Evolutionary conservation across 1,140 invertebrate genomes (phyloP), one percentile per base, ranked within the genome.

Genomic region (Atopsyche davidsoni): DNA sequence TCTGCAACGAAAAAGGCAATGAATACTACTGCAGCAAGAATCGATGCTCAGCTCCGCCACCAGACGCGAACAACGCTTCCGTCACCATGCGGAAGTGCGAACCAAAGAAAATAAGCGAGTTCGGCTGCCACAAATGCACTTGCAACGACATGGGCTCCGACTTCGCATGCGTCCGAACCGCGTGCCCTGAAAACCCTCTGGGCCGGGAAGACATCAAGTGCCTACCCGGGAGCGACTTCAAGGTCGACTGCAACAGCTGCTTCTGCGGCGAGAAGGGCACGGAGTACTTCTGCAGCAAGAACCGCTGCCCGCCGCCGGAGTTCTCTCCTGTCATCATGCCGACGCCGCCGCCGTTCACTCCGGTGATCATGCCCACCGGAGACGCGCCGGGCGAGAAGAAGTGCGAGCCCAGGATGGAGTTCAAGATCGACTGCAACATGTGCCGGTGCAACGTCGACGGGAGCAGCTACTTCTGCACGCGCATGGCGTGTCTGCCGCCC

Each of bases 51-150:
- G 51, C 58, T n/a, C 49, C 68, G 3, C 14, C 14, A 21, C 2
- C 18, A 10, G 16, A 6, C 16, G 36, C 18, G n/a, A 18, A 17
- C 10, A 21, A 10, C 16, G n/a, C n/a, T n/a, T n/a, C n/a, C n/a
- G n/a, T n/a, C n/a, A n/a, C n/a, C n/a, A n/a, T n/a, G n/a, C n/a
- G n/a, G 39, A 4, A 16, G 4, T 76, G 74, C 60, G 63, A 64
- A n/a, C 73, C 74, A 0, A 60, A 70, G 39, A 68, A 72, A 47
- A 64, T 69, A 0, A 75, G 75, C 50, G 67, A 72, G 50, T 23
- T 73, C 44, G 71, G 73, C 28, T 76, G 75, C 57, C 75, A 76
- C 40, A 73, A 65, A 60, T 76, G 75, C 42, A 63, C 65, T 14
- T 76, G 75, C 49, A 72, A 74, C 55, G 51, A 65, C 23, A 72